These are phyloP conservation scores for Otolemur crassicaudatus DNA, from an alignment of 2,797 vertebrate genomes.

Conservation along the genomic window DNA sequence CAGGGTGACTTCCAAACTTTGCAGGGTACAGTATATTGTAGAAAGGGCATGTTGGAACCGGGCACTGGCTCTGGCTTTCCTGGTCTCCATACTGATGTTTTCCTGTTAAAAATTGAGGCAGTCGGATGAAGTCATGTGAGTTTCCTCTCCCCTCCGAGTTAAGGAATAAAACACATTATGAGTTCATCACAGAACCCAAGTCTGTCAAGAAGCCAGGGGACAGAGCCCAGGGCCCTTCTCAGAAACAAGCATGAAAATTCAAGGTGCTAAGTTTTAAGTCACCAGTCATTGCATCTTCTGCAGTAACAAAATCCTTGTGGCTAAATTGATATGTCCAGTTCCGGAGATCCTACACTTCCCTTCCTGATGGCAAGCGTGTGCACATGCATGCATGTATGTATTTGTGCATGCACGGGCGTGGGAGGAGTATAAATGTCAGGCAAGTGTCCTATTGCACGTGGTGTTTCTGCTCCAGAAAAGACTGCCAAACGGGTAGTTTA, in stretches of 20 bases:
- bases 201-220: neutral
- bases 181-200: neutral
- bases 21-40: neutral
- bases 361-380: constrained; percentile 46
- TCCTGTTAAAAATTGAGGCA: neutral
- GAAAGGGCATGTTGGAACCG: neutral
- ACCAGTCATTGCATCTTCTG: constrained; percentile 7
- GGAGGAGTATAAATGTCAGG: constrained; percentile 46
- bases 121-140: neutral
- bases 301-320: constrained; percentile 46
- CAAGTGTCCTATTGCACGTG: constrained; percentile 76
- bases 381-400: neutral
- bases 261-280: neutral
- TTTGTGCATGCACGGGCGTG: neutral
- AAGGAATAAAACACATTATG: constrained; percentile 11
- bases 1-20: neutral
- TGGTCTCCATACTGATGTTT: neutral
- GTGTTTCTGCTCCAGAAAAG: constrained; percentile 79
- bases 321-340: constrained; percentile 65
- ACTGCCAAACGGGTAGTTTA: constrained; percentile 87
- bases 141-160: neutral
- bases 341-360: constrained; percentile 44
- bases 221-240: neutral
- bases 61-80: neutral
- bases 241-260: neutral